A percentile compares a stretch with the other conserved stretches of the same genome.
These are phyloP conservation scores for Octodon degus DNA, from an alignment of 2,113 vertebrate species.

Conservation along the genomic window DNA sequence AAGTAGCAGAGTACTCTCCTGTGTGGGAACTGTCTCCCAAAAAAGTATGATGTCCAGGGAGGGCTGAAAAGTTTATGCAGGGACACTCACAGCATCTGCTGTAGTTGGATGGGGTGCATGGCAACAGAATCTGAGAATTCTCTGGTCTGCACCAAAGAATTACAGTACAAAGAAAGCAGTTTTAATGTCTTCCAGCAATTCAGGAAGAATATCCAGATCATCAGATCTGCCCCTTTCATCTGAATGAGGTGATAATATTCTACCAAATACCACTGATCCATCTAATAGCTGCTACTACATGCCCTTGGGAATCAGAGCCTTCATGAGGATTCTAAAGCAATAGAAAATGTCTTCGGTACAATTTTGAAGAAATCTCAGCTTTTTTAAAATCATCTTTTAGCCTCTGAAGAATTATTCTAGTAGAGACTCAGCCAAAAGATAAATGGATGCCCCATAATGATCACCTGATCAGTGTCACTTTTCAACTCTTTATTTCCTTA, in stretches of 20 bases:
- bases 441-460: neutral
- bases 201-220: neutral
- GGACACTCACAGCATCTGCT: neutral
- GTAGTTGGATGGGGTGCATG: neutral
- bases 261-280: neutral
- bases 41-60: neutral
- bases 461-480: neutral
- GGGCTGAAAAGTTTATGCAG: neutral
- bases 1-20: neutral
- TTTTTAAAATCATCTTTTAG: neutral
- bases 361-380: neutral
- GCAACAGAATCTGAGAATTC: neutral
- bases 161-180: neutral
- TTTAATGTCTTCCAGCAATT: neutral
- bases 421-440: neutral
- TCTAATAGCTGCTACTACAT: neutral
- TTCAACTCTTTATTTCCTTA: neutral
- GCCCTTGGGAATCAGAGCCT: neutral
- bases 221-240: neutral
- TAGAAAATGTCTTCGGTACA: neutral
- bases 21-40: neutral
- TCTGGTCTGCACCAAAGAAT: neutral
- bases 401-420: neutral
- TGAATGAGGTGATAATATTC: neutral
- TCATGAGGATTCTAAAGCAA: neutral